A percentile compares a stretch with the other conserved stretches of the same genome.
phyloP scores from a whole-genome alignment of 2,113 vertebrate genomes.

The Rostratula benghalensis region DNA sequence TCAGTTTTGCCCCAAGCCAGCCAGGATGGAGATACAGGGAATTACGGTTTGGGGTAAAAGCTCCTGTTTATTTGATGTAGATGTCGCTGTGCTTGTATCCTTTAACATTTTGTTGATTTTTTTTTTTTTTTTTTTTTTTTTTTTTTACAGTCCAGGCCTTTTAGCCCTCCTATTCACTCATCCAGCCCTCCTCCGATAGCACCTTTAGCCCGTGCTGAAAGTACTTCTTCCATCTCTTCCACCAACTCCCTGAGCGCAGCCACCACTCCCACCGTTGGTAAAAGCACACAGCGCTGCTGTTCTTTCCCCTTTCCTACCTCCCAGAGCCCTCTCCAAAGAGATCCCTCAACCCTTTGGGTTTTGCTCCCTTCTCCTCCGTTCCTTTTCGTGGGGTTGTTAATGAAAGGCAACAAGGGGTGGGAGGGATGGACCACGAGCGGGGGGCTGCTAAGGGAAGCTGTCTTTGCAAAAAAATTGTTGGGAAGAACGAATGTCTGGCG shows the following conservation, averaged over 20 bases:
- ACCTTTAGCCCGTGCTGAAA: conserved; percentile 93
- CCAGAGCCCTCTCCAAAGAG: accelerated
- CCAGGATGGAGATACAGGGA: accelerated
- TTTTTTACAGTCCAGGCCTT: conserved; percentile 87
- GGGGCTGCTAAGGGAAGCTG: neutral
- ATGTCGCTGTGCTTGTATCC: neutral
- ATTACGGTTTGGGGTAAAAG: accelerated
- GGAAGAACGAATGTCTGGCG: neutral
- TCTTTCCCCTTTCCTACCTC: neutral
- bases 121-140: neutral
- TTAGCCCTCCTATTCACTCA: conserved; percentile 93
- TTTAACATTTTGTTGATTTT: conserved; percentile 60
- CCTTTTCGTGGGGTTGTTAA: neutral
- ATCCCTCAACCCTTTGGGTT: neutral
- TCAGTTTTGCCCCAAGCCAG: accelerated
- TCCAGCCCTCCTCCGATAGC: conserved; percentile 95
- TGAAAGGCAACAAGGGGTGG: neutral
- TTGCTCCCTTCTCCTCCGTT: accelerated
- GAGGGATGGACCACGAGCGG: accelerated
- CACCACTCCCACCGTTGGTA: conserved; percentile 95
- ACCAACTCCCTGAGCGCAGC: conserved; percentile 93
- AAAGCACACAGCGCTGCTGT: conserved; percentile 54
- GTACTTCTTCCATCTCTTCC: conserved; percentile 96
- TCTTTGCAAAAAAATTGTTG: neutral
- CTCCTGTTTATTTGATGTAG: neutral